Evolutionary conservation across 2,113 vertebrate genomes (phyloP), one percentile per base, ranked within the genome.

Genomic region (Tapirus terrestris): DNA sequence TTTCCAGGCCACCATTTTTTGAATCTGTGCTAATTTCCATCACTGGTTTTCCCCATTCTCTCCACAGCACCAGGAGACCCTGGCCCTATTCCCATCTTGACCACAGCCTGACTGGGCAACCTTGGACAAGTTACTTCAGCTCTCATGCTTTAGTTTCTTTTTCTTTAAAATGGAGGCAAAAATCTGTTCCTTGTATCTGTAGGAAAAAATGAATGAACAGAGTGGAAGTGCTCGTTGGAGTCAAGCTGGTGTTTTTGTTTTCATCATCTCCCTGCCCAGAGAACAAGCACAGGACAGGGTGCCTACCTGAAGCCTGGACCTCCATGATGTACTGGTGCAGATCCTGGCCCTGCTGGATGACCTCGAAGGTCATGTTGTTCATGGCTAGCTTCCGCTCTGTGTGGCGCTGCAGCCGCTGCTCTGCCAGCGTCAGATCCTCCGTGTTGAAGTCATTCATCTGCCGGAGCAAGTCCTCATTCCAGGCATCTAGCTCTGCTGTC

Each of bases 251-350:
- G 9, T 31, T 51, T 68, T 83, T 48, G 11, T 25, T 61, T 79
- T 31, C 27, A 60, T 43, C 14, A 5, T 39, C 58, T 79, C 33
- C 67, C 87, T 23, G 8, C 31, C 7, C 11, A 45, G 29, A 48
- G 58, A 33, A 67, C 1, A 5, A 84, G 81, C 63, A n/a, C 0
- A 2, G 45, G 25, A 16, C 7, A 53, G 39, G 14, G 1, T 2
- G 8, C 98, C 98, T 94, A 99, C 99, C 99, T 99, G 99, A 99
- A 60, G 99, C 99, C 97, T 99, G 99, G 51, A 99, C 99, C 97
- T 99, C 99, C 99, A 99, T 99, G 98, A 99, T 99, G 98, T 99
- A 99, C 53, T 99, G 99, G 95, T 99, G 99, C 91, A 99, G 99
- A 98, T 99, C 99, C 81, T 99, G 99, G 7, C 99, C 99, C 98